Percentiles rank a stretch among this genome's conserved stretches.
Evolutionary conservation across 2,888 invertebrate genomes (phyloP).

Genomic region (Rhagium mordax): DNA sequence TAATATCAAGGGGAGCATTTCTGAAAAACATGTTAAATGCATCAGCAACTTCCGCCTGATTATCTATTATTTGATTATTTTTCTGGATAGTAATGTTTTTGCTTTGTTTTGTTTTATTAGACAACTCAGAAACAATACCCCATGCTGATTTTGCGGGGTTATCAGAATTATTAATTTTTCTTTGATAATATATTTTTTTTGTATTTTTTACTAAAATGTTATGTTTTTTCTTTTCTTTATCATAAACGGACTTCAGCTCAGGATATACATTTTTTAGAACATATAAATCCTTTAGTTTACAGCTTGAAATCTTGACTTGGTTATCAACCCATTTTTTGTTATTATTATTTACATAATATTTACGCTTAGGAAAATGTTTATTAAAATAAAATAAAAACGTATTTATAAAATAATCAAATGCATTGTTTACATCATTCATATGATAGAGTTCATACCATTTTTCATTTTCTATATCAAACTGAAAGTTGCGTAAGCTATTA

Average conservation of each 20-base stretch:
- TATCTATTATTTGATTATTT: neutral
- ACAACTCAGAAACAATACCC: neutral
- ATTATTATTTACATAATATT: neutral
- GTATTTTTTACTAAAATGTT: neutral
- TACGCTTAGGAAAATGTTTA: neutral
- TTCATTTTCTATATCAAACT: neutral
- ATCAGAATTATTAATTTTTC: conserved; percentile 1
- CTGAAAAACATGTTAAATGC: neutral
- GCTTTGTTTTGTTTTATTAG: neutral
- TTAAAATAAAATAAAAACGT: neutral
- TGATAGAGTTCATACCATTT: neutral
- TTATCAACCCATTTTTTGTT: neutral
- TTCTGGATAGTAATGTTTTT: neutral
- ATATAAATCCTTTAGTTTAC: neutral
- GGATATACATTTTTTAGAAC: neutral
- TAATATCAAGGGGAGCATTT: neutral
- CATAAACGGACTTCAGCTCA: neutral
- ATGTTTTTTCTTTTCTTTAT: neutral
- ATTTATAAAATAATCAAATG: neutral
- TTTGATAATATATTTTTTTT: conserved; percentile 19
- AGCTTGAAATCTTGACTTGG: neutral
- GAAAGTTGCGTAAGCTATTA: neutral
- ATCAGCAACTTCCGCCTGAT: neutral
- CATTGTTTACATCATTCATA: neutral
- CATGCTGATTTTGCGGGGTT: neutral